These are phyloP conservation scores for Corapipo altera DNA, from an alignment of 2,113 vertebrate genomes.

Conservation along the genomic window DNA sequence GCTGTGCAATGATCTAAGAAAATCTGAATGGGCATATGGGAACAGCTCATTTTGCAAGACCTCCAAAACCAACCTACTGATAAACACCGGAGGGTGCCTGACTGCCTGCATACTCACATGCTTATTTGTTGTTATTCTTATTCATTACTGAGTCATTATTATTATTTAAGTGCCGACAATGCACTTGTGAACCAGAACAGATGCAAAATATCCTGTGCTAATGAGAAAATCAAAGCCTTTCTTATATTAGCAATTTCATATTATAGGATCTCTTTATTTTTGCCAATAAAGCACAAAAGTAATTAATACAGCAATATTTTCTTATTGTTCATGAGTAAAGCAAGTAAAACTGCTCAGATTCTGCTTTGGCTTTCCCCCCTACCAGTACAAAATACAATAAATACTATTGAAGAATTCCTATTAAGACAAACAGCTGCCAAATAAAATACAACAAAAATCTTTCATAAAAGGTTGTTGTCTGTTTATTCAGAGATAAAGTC, in stretches of 20 bases:
- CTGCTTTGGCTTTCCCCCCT: conserved; percentile 36
- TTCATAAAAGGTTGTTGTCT: conserved; percentile 44
- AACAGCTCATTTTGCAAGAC: conserved; percentile 45
- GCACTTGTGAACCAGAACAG: conserved; percentile 66
- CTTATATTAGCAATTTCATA: conserved; percentile 65
- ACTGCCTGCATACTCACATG: conserved; percentile 47
- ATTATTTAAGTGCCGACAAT: conserved; percentile 68
- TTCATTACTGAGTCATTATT: conserved; percentile 69
- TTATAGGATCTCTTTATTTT: conserved; percentile 65
- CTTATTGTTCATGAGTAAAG: conserved; percentile 54
- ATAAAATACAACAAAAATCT: conserved; percentile 53
- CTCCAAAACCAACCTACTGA: conserved; percentile 51
- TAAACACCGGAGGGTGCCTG: conserved; percentile 57
- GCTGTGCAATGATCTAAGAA: conserved; percentile 14
- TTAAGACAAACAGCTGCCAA: conserved; percentile 47
- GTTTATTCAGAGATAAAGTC: conserved; percentile 31
- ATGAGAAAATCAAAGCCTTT: conserved; percentile 70
- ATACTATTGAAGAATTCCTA: conserved; percentile 36
- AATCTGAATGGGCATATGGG: conserved; percentile 9
- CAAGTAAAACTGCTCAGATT: conserved; percentile 49
- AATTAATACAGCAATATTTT: conserved; percentile 69
- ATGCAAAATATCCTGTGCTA: conserved; percentile 69
- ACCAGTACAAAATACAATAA: conserved; percentile 45
- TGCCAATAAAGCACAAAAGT: conserved; percentile 66
- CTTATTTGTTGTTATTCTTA: conserved; percentile 64